These are phyloP conservation scores for Pocota personata DNA, from an alignment of 2,888 invertebrate genomes.

Conservation along the genomic window DNA sequence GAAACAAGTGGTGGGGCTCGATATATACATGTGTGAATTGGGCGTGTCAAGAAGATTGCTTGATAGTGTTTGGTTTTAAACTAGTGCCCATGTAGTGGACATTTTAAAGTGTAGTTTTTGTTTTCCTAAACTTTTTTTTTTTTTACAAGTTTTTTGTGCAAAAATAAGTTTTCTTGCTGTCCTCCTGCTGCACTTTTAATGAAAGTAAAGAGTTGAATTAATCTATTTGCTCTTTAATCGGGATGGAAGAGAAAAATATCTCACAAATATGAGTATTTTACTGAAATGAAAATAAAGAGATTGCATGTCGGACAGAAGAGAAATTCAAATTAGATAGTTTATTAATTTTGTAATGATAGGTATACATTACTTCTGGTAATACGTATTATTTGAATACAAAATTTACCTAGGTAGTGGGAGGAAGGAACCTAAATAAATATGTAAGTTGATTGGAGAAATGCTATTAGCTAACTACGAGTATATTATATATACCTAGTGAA, in stretches of 20 bases:
- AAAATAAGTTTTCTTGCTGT: slow-evolving; percentile 21
- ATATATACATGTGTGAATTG: slow-evolving; percentile 38
- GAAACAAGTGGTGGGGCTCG: slow-evolving; percentile 56
- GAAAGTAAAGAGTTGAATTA: not conserved
- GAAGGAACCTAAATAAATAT: no score
- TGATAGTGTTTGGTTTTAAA: slow-evolving; percentile 59
- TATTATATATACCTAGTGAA: no score
- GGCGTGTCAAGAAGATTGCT: slow-evolving; percentile 66
- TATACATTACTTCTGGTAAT: not conserved
- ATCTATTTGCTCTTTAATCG: not conserved
- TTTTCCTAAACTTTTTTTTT: slow-evolving; percentile 24
- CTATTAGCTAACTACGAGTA: no score
- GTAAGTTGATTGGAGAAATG: no score
- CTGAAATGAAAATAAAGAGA: not conserved
- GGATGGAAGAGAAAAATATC: not conserved
- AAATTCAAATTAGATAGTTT: not conserved
- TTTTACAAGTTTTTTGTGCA: slow-evolving; percentile 17
- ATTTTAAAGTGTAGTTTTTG: slow-evolving; percentile 50
- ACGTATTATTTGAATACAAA: no score
- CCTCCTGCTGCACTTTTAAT: slow-evolving; percentile 27
- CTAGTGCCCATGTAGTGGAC: slow-evolving; percentile 56
- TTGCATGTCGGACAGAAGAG: not conserved
- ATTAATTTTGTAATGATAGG: no score
- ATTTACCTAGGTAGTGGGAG: no score
- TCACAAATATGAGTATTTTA: not conserved